These are phyloP conservation scores for Chelonoidis abingdonii DNA, from an alignment of 2,113 vertebrate genomes.

Conservation along the genomic window DNA sequence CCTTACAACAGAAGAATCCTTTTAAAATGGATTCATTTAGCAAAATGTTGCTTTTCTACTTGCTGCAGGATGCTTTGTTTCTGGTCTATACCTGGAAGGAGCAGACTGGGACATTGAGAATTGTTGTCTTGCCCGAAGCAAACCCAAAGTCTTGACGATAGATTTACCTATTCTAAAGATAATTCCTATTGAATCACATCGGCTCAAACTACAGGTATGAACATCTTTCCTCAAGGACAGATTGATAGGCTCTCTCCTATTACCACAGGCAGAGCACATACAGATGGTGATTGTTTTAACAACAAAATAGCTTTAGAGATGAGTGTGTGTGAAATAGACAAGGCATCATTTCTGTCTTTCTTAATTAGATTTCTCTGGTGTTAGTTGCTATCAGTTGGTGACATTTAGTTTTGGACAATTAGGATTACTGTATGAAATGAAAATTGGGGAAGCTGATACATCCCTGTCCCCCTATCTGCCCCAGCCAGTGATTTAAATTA, in stretches of 20 bases:
- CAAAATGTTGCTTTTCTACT: accelerated
- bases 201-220: slow-evolving; percentile 89
- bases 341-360: not conserved
- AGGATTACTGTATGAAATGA: not conserved
- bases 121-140: slow-evolving; percentile 86
- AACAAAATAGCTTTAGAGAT: not conserved
- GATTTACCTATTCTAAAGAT: slow-evolving; percentile 91
- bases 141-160: slow-evolving; percentile 87
- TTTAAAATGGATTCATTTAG: not conserved
- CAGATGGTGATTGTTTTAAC: not conserved
- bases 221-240: not conserved
- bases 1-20: accelerated
- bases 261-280: not conserved
- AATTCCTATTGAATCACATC: slow-evolving; percentile 85
- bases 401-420: not conserved
- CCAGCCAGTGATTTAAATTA: not conserved
- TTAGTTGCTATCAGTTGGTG: not conserved
- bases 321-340: not conserved
- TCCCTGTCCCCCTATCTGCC: not conserved
- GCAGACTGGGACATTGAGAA: slow-evolving; percentile 90
- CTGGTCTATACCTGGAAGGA: slow-evolving; percentile 92
- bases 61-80: slow-evolving; percentile 88
- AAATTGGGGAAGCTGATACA: not conserved
- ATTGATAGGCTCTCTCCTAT: not conserved
- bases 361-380: not conserved